These are phyloP conservation scores for Limnodromus scolopaceus DNA, from an alignment of 2,797 vertebrate species.

Conservation along the genomic window DNA sequence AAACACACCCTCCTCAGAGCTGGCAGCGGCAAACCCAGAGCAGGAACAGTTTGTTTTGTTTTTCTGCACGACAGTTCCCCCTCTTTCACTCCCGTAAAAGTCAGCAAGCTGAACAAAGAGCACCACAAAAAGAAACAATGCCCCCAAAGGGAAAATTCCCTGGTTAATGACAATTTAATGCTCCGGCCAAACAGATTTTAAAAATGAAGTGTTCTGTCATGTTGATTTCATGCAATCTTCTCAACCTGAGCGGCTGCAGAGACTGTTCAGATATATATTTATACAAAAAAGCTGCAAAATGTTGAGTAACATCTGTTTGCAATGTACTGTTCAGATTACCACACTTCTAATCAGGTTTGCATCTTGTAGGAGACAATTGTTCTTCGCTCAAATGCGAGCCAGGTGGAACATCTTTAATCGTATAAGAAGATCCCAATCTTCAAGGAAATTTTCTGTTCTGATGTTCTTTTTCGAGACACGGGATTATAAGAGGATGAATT, in stretches of 20 bases:
- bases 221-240: constrained; percentile 5
- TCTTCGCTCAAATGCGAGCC: constrained; percentile 53
- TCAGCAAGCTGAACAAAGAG: background rate
- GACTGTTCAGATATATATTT: background rate
- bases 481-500: constrained; percentile 79
- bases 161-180: background rate
- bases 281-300: constrained; percentile 1
- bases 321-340: constrained; percentile 63
- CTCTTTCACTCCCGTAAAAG: background rate
- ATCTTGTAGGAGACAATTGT: constrained; percentile 62
- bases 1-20: background rate
- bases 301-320: constrained; percentile 62
- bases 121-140: background rate
- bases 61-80: background rate
- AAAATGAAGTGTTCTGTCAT: background rate
- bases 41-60: background rate
- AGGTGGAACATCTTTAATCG: constrained; percentile 82
- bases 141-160: background rate
- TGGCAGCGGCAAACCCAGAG: rapidly evolving
- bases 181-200: background rate
- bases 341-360: constrained; percentile 76
- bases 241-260: background rate
- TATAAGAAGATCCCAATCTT: constrained; percentile 78
- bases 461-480: constrained; percentile 81
- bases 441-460: constrained; percentile 74